A percentile compares a stretch with the other conserved stretches of the same genome.
Evolutionary conservation across 2,888 invertebrate genomes (phyloP).

Genomic region (Melipona bicolor): DNA sequence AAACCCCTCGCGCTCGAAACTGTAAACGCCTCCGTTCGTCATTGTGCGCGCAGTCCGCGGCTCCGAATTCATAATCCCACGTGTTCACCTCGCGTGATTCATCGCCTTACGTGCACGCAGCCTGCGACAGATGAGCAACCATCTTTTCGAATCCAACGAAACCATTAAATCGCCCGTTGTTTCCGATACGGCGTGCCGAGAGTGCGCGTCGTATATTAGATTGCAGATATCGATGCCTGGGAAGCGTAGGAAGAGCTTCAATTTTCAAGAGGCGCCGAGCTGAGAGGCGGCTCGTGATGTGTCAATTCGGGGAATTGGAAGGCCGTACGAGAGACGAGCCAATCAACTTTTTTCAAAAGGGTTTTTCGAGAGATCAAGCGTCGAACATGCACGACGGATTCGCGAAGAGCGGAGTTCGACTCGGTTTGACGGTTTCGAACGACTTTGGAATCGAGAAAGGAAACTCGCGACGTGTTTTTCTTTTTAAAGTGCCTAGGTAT

Average conservation of each 20-base stretch:
- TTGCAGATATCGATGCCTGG: background rate
- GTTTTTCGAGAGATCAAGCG: background rate
- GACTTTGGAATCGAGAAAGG: background rate
- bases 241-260: background rate
- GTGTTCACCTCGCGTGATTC: constrained; percentile 64
- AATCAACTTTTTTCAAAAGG: background rate
- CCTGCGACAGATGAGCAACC: constrained; percentile 60
- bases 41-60: constrained; percentile 52
- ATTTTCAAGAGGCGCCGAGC: background rate
- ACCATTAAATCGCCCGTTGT: constrained; percentile 11
- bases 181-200: background rate
- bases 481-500: constrained; percentile 15
- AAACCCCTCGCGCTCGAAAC: constrained; percentile 61
- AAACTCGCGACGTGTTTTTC: background rate
- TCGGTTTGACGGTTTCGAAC: too few relatives aligned
- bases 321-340: background rate
- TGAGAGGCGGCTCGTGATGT: background rate
- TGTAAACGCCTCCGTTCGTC: constrained; percentile 66
- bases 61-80: constrained; percentile 68
- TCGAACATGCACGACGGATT: background rate
- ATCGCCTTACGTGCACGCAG: constrained; percentile 54
- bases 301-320: background rate
- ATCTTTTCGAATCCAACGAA: constrained; percentile 32
- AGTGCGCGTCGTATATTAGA: background rate
- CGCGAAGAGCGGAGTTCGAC: too few relatives aligned